A percentile compares a stretch with the other conserved stretches of the same genome.
Conservation (phyloP, 2,888 invertebrate species). For the Heterodera filipjevi region DNA sequence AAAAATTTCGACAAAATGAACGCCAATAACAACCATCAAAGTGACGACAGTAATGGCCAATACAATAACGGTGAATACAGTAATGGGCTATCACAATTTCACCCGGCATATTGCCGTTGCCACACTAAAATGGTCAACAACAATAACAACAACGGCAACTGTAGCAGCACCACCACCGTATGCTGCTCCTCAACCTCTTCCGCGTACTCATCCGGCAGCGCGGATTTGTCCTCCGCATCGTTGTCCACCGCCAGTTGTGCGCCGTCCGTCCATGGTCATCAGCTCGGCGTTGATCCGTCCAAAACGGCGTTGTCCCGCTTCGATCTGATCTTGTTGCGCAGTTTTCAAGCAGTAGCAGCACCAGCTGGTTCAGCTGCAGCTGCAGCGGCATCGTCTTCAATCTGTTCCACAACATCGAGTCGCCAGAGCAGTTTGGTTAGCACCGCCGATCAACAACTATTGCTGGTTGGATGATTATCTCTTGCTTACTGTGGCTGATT, state of each 20-base stretch:
- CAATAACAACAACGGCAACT: no score
- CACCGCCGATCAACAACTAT: not conserved
- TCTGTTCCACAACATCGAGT: slow-evolving; percentile 6
- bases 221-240: not conserved
- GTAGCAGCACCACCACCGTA: no score
- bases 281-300: not conserved
- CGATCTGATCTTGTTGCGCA: slow-evolving; percentile 27
- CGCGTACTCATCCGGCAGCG: not conserved
- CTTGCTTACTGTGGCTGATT: not conserved
- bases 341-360: slow-evolving; percentile 13
- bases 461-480: not conserved
- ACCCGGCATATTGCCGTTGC: no score
- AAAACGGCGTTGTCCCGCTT: slow-evolving; percentile 23
- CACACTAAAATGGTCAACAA: no score
- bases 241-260: no score
- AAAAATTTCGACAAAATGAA: not conserved
- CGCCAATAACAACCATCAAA: not conserved
- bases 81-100: no score
- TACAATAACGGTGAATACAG: not conserved
- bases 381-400: not conserved
- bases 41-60: not conserved
- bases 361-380: no score
- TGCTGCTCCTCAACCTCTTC: not conserved
- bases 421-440: slow-evolving; percentile 3
- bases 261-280: not conserved